A percentile compares a stretch with the other conserved stretches of the same genome.
Evolutionary conservation across 2,113 vertebrate species (phyloP).

Genomic region (Gasterosteus aculeatus): DNA sequence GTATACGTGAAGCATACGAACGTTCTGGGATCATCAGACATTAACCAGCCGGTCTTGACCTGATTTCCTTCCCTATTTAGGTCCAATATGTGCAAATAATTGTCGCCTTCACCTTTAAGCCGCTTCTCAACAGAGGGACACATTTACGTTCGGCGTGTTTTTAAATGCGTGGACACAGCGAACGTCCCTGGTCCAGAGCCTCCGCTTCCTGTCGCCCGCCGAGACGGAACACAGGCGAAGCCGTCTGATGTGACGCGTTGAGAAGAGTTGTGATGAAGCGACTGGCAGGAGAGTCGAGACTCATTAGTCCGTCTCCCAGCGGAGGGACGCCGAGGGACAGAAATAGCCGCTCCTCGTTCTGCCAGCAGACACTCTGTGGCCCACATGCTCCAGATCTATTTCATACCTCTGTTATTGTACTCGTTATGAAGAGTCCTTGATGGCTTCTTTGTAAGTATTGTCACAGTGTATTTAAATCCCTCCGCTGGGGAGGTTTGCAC

Average conservation of each 20-base stretch:
- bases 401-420: too few species aligned
- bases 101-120: too few species aligned
- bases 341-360: constrained; percentile 61
- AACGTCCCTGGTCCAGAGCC: constrained; percentile 18
- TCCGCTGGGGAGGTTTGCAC: too few species aligned
- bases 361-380: background rate
- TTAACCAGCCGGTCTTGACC: background rate
- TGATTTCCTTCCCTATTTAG: background rate
- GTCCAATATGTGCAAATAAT: background rate
- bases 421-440: too few species aligned
- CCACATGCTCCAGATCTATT: background rate
- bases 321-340: constrained; percentile 53
- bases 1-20: too few species aligned
- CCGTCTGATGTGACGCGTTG: constrained; percentile 49
- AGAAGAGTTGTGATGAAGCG: constrained; percentile 65
- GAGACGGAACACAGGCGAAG: constrained; percentile 57
- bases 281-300: constrained; percentile 48
- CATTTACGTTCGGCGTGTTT: background rate
- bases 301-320: constrained; percentile 67
- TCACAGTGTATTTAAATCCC: too few species aligned
- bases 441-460: too few species aligned
- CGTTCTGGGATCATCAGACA: constrained; percentile 14
- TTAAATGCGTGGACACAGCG: constrained; percentile 2
- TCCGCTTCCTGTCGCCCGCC: constrained; percentile 36
- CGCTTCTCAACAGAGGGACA: constrained; percentile 3